These are phyloP conservation scores for Lysiphlebus fabarum DNA, from an alignment of 1,140 invertebrate species.

Conservation along the genomic window DNA sequence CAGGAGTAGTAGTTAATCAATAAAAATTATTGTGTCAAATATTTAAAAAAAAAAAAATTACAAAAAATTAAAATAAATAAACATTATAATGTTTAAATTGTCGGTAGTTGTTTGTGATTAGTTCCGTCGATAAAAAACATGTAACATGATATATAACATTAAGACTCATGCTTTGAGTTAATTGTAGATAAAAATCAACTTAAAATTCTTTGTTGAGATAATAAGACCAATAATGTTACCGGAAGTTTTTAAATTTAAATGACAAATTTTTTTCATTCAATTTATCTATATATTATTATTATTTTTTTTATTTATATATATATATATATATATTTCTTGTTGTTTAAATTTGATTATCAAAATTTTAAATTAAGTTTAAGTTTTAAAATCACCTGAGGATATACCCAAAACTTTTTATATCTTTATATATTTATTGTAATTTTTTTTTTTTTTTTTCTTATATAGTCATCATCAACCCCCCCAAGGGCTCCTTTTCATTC, in stretches of 20 bases:
- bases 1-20: background rate
- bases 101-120: background rate
- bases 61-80: too few species aligned
- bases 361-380: conserved; percentile 15
- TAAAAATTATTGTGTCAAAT: background rate
- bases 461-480: background rate
- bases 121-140: conserved; percentile 1
- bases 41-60: too few species aligned
- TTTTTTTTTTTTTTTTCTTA: background rate
- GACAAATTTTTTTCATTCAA: too few species aligned
- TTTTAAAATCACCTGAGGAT: conserved; percentile 32
- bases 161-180: background rate
- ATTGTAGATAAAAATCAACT: conserved; percentile 4
- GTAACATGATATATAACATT: conserved; percentile 4
- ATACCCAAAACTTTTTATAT: conserved; percentile 11
- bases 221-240: background rate
- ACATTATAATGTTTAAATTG: too few species aligned
- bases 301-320: too few species aligned
- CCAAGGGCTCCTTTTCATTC: background rate
- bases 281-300: too few species aligned
- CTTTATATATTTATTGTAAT: background rate
- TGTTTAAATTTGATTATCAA: background rate
- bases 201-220: background rate
- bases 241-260: background rate
- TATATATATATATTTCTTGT: too few species aligned